Base-by-base conservation (phyloP, 2,888 invertebrate species). In the Agonopterix subpropinquella region DNA sequence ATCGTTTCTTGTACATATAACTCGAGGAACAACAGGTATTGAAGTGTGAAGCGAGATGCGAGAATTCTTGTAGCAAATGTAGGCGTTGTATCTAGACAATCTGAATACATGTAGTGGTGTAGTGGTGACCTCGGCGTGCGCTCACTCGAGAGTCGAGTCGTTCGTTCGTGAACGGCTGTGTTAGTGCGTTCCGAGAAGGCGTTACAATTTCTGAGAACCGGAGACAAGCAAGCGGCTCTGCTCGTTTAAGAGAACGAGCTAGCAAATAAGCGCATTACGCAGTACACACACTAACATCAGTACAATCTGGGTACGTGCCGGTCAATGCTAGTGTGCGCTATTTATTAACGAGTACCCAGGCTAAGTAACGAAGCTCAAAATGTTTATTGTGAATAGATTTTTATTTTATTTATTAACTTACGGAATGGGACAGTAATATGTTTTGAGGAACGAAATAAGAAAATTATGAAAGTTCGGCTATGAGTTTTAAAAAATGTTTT, bases 161-260 rank as follows among this genome's bases (percentile, higher is more conserved):
- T 28, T 70, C 69, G 68, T 67, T 75, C 71, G 78, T 76, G 77
- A 77, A 77, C 77, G 77, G 70, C 73, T 75, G 76, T 73, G 77
- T 80, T 76, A 72, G 77, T 80, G 73, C 77, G 77, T 88, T 87
- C 89, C 72, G 72, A 87, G 89, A 89, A 89, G 86, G 86, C 87
- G 83, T 87, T 85, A 87, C 81, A 84, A 80, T 83, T 89, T 89
- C 87, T 76, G 71, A 87, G 85, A 88, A 89, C 69, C 73, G 75
- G 78, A 79, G 85, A 85, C 86, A 85, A 80, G 77, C 78, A 73
- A 83, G 72, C 77, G 74, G 76, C 75, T 77, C 72, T 63, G 69
- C 70, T 77, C 73, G 73, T 75, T 75, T 74, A 68, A 64, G 75
- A 79, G 75, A 79, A 75, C 74, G 73, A 74, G 66, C 73, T 67